Evolutionary conservation across 2,888 invertebrate species (phyloP).

Genomic region (Rotaria magnacalcarata): DNA sequence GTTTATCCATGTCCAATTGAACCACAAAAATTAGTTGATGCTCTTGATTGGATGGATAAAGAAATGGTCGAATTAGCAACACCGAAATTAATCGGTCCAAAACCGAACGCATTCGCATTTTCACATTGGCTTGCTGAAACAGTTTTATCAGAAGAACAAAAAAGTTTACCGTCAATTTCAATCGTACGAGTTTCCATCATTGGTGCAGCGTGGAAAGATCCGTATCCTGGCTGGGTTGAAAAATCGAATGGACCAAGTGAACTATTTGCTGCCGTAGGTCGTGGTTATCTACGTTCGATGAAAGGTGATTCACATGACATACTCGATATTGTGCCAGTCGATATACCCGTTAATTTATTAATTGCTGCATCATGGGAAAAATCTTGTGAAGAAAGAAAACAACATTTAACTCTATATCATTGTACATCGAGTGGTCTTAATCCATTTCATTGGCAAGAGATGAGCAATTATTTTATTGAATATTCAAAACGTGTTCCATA

Average conservation of each 20-base stretch:
- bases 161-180: conserved; percentile 68
- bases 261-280: conserved; percentile 65
- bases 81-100: conserved; percentile 64
- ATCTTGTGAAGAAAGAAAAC: conserved; percentile 48
- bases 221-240: conserved; percentile 78
- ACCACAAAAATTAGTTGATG: conserved; percentile 61
- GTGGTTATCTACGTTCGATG: conserved; percentile 76
- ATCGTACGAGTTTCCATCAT: conserved; percentile 85
- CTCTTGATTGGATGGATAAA: conserved; percentile 62
- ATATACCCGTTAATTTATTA: conserved; percentile 78
- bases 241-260: conserved; percentile 89
- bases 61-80: conserved; percentile 56
- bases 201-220: conserved; percentile 68
- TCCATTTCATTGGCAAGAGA: conserved; percentile 77
- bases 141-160: conserved; percentile 71
- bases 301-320: conserved; percentile 71
- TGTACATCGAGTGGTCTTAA: conserved; percentile 82
- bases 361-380: conserved; percentile 78
- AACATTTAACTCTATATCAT: conserved; percentile 72
- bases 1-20: conserved; percentile 65
- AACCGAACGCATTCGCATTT: conserved; percentile 85
- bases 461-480: conserved; percentile 62
- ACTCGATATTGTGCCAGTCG: conserved; percentile 83
- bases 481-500: conserved; percentile 67
- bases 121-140: conserved; percentile 82